Base-by-base conservation (phyloP, 1,140 invertebrate species). In the Drosophila simulans region DNA sequence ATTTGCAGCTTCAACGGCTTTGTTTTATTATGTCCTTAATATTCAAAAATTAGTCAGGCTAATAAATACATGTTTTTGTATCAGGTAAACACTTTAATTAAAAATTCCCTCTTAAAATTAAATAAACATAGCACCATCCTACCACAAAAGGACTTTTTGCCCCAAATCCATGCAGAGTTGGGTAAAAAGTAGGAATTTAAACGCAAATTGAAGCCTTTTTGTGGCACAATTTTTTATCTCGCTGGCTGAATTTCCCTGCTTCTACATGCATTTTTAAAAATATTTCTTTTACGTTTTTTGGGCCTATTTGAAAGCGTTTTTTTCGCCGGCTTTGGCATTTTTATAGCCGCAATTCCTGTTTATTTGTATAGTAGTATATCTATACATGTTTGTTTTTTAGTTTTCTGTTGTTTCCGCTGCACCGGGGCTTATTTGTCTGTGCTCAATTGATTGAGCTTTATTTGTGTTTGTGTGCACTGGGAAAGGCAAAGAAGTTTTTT, bases 391-490 rank as follows among this genome's bases (percentile, higher is more conserved):
- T 69, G 42, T 52, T 59, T 54, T 52, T 27, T 56, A 12, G 54
- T 63, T 37, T 58, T 43, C 39, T 62, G 45, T 56, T 71, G 40
- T 48, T 68, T 56, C 39, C 69, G 66, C 59, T 65, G 57, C 62
- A 77, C 48, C 34, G 45, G 63, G 73, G 68, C 63, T 85, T 85
- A 80, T 86, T 80, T 85, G 82, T 81, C 82, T 81, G 81, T 74
- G 77, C 81, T 68, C 81, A 86, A 85, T 85, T 85, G 81, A 85
- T 86, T 85, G 81, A 77, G 73, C 63, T 64, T 73, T 85, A 77
- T 80, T 80, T 77, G 77, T 77, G 54, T 60, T 73, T 68, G 53
- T 64, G 72, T 57, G 56, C 27, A 35, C 58, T 37, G 58, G n/a
- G 46, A 42, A 64, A 52, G 15, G 55, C 54, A 52, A 48, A 31